Percentiles rank a stretch among this genome's conserved stretches.
phyloP scores from a whole-genome alignment of 1,140 invertebrate species.

The Caligus rogercresseyi region DNA sequence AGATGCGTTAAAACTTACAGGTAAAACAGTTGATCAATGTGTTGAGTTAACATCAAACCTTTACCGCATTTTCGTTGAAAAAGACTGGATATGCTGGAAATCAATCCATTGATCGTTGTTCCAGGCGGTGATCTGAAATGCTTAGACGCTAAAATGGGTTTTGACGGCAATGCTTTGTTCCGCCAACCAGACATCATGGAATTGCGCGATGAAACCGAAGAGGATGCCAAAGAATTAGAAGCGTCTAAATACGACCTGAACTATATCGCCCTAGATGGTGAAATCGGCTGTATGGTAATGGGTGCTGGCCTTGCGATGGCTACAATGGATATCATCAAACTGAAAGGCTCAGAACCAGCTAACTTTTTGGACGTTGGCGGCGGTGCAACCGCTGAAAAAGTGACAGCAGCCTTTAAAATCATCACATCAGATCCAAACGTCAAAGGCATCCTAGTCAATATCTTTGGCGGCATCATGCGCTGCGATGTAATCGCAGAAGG shows the following conservation, averaged over 20 bases:
- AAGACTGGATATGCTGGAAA: too few species aligned
- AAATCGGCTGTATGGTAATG: slow-evolving; percentile 29
- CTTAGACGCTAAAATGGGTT: slow-evolving; percentile 32
- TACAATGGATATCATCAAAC: slow-evolving; percentile 32
- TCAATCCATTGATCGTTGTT: not conserved
- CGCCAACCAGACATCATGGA: slow-evolving; percentile 31
- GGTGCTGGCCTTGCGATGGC: slow-evolving; percentile 36
- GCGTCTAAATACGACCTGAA: slow-evolving; percentile 29
- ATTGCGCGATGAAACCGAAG: slow-evolving; percentile 29
- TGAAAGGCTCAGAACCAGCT: slow-evolving; percentile 32
- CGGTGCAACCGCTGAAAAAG: slow-evolving; percentile 32
- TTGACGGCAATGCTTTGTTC: slow-evolving; percentile 32
- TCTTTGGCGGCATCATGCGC: slow-evolving; percentile 43
- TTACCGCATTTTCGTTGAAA: too few species aligned
- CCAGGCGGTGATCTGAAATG: not conserved
- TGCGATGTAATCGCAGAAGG: slow-evolving; percentile 40
- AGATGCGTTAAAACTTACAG: too few species aligned
- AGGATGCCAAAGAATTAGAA: slow-evolving; percentile 29
- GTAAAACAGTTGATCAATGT: too few species aligned
- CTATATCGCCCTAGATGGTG: slow-evolving; percentile 32
- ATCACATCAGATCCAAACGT: slow-evolving; percentile 33
- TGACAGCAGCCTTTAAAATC: slow-evolving; percentile 34
- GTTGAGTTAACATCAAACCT: too few species aligned
- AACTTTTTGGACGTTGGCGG: slow-evolving; percentile 37
- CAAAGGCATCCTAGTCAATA: slow-evolving; percentile 39